phyloP scores from a whole-genome alignment of 2,888 invertebrate genomes.

The Gasteruption jaculator region DNA sequence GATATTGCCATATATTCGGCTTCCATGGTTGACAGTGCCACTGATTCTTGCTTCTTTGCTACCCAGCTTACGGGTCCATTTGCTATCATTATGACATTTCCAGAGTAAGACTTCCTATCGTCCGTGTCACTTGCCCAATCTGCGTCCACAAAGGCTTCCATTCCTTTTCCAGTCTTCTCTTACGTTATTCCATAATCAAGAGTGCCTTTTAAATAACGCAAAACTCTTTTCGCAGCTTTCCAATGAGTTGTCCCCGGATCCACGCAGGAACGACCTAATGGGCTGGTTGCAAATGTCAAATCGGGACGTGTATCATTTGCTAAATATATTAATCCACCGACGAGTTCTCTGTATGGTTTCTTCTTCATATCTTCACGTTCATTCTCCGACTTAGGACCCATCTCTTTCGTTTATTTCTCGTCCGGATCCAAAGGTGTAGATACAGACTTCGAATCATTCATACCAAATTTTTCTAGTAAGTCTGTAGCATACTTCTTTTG shows the following conservation, averaged over 20 bases:
- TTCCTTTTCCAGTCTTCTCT: too few relatives aligned
- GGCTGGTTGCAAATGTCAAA: not conserved
- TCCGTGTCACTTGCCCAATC: too few relatives aligned
- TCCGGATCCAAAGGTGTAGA: not conserved
- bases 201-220: constrained; percentile 5
- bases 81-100: too few relatives aligned
- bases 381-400: too few relatives aligned
- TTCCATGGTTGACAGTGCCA: constrained; percentile 8
- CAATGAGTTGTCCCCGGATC: not conserved
- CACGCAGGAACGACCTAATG: not conserved
- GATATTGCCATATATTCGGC: constrained; percentile 8
- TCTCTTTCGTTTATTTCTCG: not conserved
- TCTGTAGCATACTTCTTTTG: not conserved
- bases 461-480: not conserved
- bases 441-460: constrained; percentile 2
- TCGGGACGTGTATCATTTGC: not conserved
- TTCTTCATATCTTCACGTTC: not conserved
- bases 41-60: constrained; percentile 7
- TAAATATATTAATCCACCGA: not conserved
- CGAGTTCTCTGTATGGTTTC: not conserved
- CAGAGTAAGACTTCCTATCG: too few relatives aligned
- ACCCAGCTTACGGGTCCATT: constrained; percentile 6
- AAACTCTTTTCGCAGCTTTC: not conserved
- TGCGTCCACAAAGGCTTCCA: too few relatives aligned
- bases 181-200: too few relatives aligned